Evolutionary conservation across 2,113 vertebrate genomes (phyloP).

Genomic region (Corythaixoides concolor): DNA sequence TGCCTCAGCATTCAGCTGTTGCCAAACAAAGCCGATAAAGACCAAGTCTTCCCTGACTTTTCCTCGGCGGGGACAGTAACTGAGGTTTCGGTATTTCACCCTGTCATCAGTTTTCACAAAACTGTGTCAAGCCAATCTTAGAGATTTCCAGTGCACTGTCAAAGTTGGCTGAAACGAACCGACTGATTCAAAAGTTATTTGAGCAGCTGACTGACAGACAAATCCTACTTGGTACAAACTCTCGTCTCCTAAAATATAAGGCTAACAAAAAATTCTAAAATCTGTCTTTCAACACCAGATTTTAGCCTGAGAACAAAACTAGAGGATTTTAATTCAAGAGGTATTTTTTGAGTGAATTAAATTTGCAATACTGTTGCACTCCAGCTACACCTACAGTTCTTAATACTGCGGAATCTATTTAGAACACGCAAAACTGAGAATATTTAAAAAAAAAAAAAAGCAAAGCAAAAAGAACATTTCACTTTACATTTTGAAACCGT

Average conservation of each 20-base stretch:
- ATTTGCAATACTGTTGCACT: neutral
- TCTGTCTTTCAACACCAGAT: neutral
- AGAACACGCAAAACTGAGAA: neutral
- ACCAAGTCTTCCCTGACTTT: neutral
- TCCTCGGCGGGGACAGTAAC: neutral
- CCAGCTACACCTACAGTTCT: neutral
- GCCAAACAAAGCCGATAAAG: neutral
- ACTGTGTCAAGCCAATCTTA: neutral
- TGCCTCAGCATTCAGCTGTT: neutral
- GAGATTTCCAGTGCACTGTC: neutral
- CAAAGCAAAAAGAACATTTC: neutral
- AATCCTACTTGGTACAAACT: neutral
- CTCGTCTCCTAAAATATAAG: neutral
- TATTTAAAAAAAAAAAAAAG: neutral
- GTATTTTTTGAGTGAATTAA: neutral
- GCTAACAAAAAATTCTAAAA: neutral
- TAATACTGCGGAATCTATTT: neutral
- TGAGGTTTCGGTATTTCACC: neutral
- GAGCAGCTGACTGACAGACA: neutral
- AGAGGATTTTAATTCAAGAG: neutral
- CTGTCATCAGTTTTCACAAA: neutral
- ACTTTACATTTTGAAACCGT: neutral
- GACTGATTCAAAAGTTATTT: neutral
- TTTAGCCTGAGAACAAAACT: neutral
- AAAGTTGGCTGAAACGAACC: neutral